Conservation (phyloP, 2,888 invertebrate species). For the Tetheella fluctuosa region DNA sequence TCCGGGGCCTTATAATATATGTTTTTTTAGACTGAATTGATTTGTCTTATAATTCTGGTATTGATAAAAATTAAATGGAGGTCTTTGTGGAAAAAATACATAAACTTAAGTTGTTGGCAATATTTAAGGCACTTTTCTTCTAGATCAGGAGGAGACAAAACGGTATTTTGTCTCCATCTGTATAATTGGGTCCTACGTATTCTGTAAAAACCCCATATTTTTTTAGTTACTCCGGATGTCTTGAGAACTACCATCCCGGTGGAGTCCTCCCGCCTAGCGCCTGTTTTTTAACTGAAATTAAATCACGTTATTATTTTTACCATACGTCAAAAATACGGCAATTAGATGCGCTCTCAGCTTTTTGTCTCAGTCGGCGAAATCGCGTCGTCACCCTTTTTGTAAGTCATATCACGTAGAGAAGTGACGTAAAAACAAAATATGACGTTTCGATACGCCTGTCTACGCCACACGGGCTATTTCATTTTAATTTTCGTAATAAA, state of each 20-base stretch:
- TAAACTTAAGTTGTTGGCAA: too few species aligned
- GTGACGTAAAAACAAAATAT: conserved; percentile 74
- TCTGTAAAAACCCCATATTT: too few species aligned
- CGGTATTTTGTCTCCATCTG: too few species aligned
- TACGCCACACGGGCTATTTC: conserved; percentile 63
- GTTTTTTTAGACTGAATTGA: too few species aligned
- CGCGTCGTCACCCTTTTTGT: conserved; percentile 68
- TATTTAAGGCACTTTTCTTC: too few species aligned
- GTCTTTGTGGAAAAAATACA: too few species aligned
- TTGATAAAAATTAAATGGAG: too few species aligned
- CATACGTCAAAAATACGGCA: conserved; percentile 39
- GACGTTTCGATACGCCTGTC: conserved; percentile 73
- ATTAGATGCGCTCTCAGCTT: conserved; percentile 58
- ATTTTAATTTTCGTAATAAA: conserved; percentile 66
- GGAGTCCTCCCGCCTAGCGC: not conserved
- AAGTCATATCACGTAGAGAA: conserved; percentile 59
- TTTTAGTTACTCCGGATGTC: not conserved
- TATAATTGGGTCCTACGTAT: too few species aligned
- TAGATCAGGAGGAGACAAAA: too few species aligned
- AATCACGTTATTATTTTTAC: conserved; percentile 20
- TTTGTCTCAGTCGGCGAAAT: conserved; percentile 60
- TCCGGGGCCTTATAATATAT: too few species aligned
- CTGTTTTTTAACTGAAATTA: not conserved
- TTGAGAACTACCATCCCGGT: not conserved
- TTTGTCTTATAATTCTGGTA: too few species aligned